Percentiles rank a stretch among this genome's conserved stretches.
Conservation (phyloP, 2,797 vertebrate genomes). For the Falco concolor region DNA sequence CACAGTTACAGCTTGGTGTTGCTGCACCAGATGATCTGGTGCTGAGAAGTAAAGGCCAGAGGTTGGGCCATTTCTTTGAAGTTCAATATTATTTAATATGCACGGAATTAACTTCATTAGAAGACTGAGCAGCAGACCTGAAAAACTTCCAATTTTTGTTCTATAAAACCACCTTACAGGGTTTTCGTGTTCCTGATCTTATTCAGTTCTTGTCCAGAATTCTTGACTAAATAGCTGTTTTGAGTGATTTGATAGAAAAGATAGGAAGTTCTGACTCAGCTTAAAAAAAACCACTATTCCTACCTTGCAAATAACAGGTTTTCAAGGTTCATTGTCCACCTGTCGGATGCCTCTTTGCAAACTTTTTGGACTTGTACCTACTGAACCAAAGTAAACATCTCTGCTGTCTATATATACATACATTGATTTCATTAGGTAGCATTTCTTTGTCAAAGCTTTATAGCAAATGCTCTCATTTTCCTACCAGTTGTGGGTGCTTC, state of each 20-base stretch:
- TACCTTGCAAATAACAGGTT: background rate
- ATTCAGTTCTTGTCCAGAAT: background rate
- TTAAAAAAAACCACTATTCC: background rate
- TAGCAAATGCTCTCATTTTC: background rate
- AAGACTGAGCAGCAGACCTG: background rate
- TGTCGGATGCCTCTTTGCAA: background rate
- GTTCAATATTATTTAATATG: background rate
- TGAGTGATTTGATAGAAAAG: background rate
- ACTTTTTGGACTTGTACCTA: background rate
- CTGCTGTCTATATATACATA: background rate
- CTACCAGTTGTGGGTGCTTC: background rate
- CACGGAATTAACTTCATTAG: background rate
- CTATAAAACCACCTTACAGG: background rate
- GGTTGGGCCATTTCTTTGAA: background rate
- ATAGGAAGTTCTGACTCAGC: background rate
- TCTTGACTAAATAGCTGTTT: background rate
- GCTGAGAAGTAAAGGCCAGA: background rate
- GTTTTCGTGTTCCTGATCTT: background rate
- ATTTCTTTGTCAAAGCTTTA: background rate
- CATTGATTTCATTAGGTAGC: background rate
- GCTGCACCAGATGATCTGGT: background rate
- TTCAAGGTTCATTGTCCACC: background rate
- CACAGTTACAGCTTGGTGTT: background rate
- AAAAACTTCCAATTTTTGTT: background rate
- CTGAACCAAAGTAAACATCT: background rate